These are phyloP conservation scores for Pseudorhiza aurosa DNA, from an alignment of 30 jellyfish, hydroid and myxozoan genomes.

Conservation along the genomic window DNA sequence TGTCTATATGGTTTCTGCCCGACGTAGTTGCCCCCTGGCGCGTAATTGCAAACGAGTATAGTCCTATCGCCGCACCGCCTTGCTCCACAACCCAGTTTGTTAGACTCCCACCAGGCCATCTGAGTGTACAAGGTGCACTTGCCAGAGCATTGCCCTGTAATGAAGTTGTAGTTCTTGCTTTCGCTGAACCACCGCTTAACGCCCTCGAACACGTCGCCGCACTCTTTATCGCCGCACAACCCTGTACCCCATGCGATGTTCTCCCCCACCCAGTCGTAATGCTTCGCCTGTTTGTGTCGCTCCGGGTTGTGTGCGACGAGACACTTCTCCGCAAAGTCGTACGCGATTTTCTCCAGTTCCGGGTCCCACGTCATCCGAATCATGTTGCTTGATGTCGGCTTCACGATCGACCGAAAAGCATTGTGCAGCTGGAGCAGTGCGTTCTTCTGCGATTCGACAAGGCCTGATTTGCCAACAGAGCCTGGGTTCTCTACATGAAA, in stretches of 20 bases:
- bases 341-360: conserved; percentile 84
- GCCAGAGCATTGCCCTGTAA: conserved; percentile 88
- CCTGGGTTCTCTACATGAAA: conserved; percentile 75
- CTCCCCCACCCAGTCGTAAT: conserved; percentile 98
- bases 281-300: conserved; percentile 94
- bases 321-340: conserved; percentile 87
- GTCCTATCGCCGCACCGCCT: conserved; percentile 93
- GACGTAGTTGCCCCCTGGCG: conserved; percentile 98
- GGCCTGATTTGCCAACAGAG: conserved; percentile 74
- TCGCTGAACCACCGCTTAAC: conserved; percentile 97
- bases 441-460: conserved; percentile 75
- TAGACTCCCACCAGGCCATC: conserved; percentile 97
- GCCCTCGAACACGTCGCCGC: conserved; percentile 98
- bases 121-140: conserved; percentile 94
- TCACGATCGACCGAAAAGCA: conserved; percentile 92
- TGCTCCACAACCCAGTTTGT: conserved; percentile 95
- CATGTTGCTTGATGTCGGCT: conserved; percentile 93
- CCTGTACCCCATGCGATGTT: conserved; percentile 99
- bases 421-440: conserved; percentile 91
- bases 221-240: conserved; percentile 89
- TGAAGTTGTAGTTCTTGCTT: conserved; percentile 74
- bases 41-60: conserved; percentile 90
- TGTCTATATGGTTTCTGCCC: conserved; percentile 91
- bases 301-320: conserved; percentile 95
- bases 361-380: conserved; percentile 90